Conservation (phyloP, 2,888 invertebrate species). For the Torymus aiolomorphi region DNA sequence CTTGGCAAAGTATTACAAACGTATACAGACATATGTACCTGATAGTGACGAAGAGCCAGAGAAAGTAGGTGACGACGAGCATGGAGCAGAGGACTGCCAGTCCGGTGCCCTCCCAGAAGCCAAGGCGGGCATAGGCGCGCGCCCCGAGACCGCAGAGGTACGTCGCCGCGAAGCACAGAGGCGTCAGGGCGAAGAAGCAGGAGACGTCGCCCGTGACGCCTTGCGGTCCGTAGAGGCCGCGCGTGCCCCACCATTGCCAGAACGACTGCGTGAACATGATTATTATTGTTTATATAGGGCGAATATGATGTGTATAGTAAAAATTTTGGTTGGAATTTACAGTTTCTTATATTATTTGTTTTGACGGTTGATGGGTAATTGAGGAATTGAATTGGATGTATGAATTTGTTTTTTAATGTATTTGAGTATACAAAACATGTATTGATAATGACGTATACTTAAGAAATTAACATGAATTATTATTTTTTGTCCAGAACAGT, state of each 20-base stretch:
- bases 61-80: conserved; percentile 68
- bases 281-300: too few species aligned
- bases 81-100: conserved; percentile 70
- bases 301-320: too few species aligned
- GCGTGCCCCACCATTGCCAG: conserved; percentile 74
- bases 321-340: too few species aligned
- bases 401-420: too few species aligned
- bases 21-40: conserved; percentile 63
- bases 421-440: too few species aligned
- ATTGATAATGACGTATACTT: too few species aligned
- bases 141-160: conserved; percentile 77
- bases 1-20: too few species aligned
- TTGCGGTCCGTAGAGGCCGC: conserved; percentile 73
- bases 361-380: too few species aligned
- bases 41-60: conserved; percentile 72
- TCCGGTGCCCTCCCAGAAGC: conserved; percentile 73
- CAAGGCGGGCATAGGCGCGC: conserved; percentile 68
- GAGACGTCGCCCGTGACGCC: conserved; percentile 76
- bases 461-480: too few species aligned
- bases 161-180: conserved; percentile 75
- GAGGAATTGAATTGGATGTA: too few species aligned
- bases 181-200: conserved; percentile 76
- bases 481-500: too few species aligned
- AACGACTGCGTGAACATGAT: conserved; percentile 61
- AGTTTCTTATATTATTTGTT: too few species aligned